These are phyloP conservation scores for Liolophura sinensis DNA, from an alignment of 1,140 invertebrate genomes.

Conservation along the genomic window DNA sequence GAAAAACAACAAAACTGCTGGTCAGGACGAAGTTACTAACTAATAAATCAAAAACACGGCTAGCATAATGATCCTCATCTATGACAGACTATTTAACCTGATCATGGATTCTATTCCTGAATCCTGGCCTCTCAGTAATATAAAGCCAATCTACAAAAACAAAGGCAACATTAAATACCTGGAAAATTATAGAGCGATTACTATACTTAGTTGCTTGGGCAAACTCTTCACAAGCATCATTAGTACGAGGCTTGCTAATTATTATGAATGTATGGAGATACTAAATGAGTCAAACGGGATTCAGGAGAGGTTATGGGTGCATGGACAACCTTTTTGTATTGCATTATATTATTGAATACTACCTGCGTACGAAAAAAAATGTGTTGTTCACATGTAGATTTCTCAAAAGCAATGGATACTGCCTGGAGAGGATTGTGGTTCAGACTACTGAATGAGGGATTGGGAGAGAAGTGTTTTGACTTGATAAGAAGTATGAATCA, in stretches of 20 bases:
- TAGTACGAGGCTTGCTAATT: neutral
- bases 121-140: too few relatives aligned
- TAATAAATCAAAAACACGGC: too few relatives aligned
- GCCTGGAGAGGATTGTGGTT: constrained; percentile 9
- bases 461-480: constrained; percentile 5
- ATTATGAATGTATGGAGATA: neutral
- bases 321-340: constrained; percentile 9
- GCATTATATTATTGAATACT: constrained; percentile 1
- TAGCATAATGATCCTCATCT: too few relatives aligned
- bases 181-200: too few relatives aligned
- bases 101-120: too few relatives aligned
- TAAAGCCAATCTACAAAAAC: too few relatives aligned
- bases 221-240: too few relatives aligned
- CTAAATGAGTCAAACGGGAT: constrained; percentile 1
- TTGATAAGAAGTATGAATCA: constrained; percentile 7
- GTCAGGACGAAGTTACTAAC: too few relatives aligned
- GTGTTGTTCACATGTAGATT: constrained; percentile 3
- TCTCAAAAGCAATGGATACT: neutral
- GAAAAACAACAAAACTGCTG: too few relatives aligned
- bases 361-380: neutral
- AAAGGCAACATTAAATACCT: too few relatives aligned
- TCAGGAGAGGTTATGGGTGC: neutral
- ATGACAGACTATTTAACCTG: too few relatives aligned
- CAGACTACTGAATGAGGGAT: constrained; percentile 3
- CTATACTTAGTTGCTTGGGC: too few relatives aligned